Conservation (phyloP, 1,140 invertebrate genomes). For the Drosophila kikkawai region DNA sequence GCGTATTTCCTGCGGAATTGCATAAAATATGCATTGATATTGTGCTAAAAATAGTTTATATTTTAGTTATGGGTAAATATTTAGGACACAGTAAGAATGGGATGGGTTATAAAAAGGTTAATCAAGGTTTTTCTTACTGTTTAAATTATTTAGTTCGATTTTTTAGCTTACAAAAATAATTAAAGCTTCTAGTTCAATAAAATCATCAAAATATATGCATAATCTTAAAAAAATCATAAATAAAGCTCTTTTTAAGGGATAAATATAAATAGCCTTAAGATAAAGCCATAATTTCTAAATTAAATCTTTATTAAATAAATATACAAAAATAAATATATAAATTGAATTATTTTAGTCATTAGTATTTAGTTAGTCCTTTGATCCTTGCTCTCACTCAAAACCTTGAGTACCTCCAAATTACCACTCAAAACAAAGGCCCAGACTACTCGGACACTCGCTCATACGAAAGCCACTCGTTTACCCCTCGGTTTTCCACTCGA, state of each 20-base stretch:
- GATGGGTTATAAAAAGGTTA: not conserved
- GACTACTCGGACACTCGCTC: constrained; percentile 34
- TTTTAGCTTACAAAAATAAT: not conserved
- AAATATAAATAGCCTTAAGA: not conserved
- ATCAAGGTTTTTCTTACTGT: not conserved
- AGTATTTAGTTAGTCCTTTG: not conserved
- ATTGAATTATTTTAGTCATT: not conserved
- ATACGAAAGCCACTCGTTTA: constrained; percentile 4
- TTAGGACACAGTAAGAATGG: too few relatives aligned
- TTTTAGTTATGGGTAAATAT: too few relatives aligned
- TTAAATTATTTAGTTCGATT: not conserved
- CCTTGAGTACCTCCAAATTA: not conserved
- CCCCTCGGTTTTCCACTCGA: constrained; percentile 5
- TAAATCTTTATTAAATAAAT: not conserved
- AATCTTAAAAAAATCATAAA: not conserved
- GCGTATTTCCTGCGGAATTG: not conserved
- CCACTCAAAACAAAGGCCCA: constrained; percentile 54
- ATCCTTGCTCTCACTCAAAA: not conserved
- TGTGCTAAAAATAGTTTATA: not conserved
- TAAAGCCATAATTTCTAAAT: not conserved
- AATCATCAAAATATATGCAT: not conserved
- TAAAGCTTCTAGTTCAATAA: too few relatives aligned
- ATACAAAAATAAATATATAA: not conserved
- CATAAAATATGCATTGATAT: too few relatives aligned
- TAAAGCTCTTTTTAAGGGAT: not conserved